Evolutionary conservation across 2,113 vertebrate genomes (phyloP), one percentile per base, ranked within the genome.

Genomic region (Connochaetes taurinus): DNA sequence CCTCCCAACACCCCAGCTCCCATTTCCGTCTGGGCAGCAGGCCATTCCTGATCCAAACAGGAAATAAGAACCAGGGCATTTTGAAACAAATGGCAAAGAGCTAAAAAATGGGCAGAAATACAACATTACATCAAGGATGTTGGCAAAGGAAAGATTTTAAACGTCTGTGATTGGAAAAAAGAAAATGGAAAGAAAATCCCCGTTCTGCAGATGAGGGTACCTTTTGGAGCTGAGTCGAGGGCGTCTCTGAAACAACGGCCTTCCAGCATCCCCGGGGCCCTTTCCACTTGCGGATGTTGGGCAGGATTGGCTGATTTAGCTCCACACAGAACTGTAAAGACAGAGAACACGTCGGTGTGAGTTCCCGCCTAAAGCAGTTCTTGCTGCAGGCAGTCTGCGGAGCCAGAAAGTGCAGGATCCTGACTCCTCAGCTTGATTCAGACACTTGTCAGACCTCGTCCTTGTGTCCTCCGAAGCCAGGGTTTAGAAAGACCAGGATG

Each of bases 201-300:
- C 4, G 40, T 25, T 21, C 2, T 57, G 2, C 82, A 84, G 74
- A 50, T n/a, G 47, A 92, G 45, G 12, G 12, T 99, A 99, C 99
- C 99, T 99, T 99, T 90, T 98, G 98, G 64, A 98, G 98, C 31
- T 97, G 98, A 81, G 98, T 98, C 0, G 99, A 99, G 86, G 99
- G 99, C 47, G 99, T 99, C 95, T 99, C 99, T 1, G 99, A 99
- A 92, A 99, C 99, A 0, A 98, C 40, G 33, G 99, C 99, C 97
- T 99, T 99, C 99, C 99, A 99, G 60, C 99, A 98, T 5, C 99
- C 99, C 93, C 99, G 98, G 15, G 99, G 98, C 71, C 99, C 98
- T 97, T 99, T 99, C 99, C 99, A 99, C 97, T 99, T 99, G 92
- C 99, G 99, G 87, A 99, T 99, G 82, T 99, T 99, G 98, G 99